Evolutionary conservation across 2,113 vertebrate species (phyloP).

Genomic region (Potamarius usumacintae): DNA sequence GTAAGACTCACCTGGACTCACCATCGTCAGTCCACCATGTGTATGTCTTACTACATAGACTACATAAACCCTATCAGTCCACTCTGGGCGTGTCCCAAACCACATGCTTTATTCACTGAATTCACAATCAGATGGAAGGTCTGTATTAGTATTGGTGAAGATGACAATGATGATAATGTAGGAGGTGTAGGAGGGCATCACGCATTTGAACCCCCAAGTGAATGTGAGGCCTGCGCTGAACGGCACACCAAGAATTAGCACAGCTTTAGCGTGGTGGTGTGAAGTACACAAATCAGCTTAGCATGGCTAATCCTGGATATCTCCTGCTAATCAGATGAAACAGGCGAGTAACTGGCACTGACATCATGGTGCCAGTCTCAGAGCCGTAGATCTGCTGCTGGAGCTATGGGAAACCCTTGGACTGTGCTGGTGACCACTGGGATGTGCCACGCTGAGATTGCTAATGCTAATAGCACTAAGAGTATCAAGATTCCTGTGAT

Average conservation of each 20-base stretch:
- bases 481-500: conserved; percentile 7
- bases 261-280: conserved; percentile 83
- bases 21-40: neutral
- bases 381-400: conserved; percentile 12
- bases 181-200: conserved; percentile 42
- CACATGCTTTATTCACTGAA: neutral
- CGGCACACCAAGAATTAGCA: conserved; percentile 83
- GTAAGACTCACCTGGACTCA: neutral
- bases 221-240: conserved; percentile 76
- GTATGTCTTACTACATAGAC: neutral
- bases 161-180: conserved; percentile 65
- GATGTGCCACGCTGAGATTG: neutral
- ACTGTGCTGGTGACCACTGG: neutral
- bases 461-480: neutral
- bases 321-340: conserved; percentile 82
- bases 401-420: neutral
- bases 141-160: conserved; percentile 47
- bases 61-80: neutral
- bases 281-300: conserved; percentile 88
- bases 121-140: neutral
- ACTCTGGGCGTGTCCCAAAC: neutral
- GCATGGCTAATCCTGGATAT: conserved; percentile 80
- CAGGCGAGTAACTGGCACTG: conserved; percentile 78
- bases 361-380: conserved; percentile 67
- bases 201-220: conserved; percentile 47